Conservation (phyloP, 2,888 invertebrate species). For the Listrodromus nycthemerus region DNA sequence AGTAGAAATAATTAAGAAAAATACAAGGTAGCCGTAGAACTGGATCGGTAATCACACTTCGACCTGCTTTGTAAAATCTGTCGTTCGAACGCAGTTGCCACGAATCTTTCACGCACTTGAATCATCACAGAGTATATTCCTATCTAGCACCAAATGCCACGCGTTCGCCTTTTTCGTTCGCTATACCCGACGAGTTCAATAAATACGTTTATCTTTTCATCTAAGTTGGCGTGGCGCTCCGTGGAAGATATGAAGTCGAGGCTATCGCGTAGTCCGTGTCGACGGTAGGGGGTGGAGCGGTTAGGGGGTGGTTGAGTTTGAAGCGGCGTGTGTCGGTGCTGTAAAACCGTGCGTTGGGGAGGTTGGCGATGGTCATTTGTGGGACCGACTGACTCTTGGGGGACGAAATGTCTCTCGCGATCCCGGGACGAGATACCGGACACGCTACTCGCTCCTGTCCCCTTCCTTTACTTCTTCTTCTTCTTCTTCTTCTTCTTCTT, state of each 20-base stretch:
- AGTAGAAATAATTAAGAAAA: too few relatives aligned
- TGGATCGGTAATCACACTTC: too few relatives aligned
- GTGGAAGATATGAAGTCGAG: slow-evolving; percentile 78
- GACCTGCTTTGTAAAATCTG: background rate
- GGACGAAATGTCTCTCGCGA: slow-evolving; percentile 84
- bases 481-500: slow-evolving; percentile 56
- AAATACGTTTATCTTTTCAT: slow-evolving; percentile 81
- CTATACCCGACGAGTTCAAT: slow-evolving; percentile 71
- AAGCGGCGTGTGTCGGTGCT: slow-evolving; percentile 70
- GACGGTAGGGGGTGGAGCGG: slow-evolving; percentile 56
- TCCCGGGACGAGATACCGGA: slow-evolving; percentile 83
- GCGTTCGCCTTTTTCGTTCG: slow-evolving; percentile 61
- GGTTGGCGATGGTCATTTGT: slow-evolving; percentile 83
- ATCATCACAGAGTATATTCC: slow-evolving; percentile 11
- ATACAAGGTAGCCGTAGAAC: background rate
- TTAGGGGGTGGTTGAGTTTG: slow-evolving; percentile 20
- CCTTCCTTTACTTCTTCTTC: slow-evolving; percentile 54
- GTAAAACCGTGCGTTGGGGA: slow-evolving; percentile 63
- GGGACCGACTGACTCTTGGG: slow-evolving; percentile 78
- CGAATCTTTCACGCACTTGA: slow-evolving; percentile 48
- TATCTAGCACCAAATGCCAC: slow-evolving; percentile 30
- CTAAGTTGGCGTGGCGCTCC: slow-evolving; percentile 74
- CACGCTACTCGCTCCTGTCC: slow-evolving; percentile 78
- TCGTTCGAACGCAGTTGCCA: slow-evolving; percentile 1
- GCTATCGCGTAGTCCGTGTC: slow-evolving; percentile 68